Evolutionary conservation across 2,113 vertebrate species (phyloP).

Genomic region (Menidia beryllina): DNA sequence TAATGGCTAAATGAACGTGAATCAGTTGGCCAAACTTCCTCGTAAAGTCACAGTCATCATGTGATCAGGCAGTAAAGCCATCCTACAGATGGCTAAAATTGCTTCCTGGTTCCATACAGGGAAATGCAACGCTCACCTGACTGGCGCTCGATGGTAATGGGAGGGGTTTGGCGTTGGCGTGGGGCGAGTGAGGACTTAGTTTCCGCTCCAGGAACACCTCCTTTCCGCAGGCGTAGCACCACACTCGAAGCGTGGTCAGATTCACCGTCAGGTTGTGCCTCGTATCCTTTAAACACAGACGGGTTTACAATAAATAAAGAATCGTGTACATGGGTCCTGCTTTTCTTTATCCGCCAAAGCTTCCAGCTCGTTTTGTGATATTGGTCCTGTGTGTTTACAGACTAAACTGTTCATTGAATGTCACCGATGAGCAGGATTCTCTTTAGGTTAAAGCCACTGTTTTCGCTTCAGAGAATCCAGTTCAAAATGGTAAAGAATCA

Average conservation of each 20-base stretch:
- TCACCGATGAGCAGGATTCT: not conserved
- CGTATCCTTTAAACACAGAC: constrained; percentile 83
- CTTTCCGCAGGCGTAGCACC: constrained; percentile 98
- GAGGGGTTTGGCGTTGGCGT: constrained; percentile 80
- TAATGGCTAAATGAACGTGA: constrained; percentile 24
- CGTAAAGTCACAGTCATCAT: not conserved
- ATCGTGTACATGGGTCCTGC: too few relatives aligned
- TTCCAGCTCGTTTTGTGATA: too few relatives aligned
- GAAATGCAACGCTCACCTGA: constrained; percentile 81
- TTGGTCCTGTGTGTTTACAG: too few relatives aligned
- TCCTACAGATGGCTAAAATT: not conserved
- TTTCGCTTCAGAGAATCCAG: not conserved
- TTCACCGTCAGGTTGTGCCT: constrained; percentile 97
- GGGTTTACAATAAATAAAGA: too few relatives aligned
- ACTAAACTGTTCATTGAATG: not conserved
- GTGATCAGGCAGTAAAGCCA: not conserved
- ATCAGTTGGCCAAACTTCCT: constrained; percentile 12
- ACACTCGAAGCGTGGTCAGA: constrained; percentile 95
- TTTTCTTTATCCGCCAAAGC: too few relatives aligned
- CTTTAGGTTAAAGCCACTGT: not conserved
- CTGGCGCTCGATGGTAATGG: constrained; percentile 74
- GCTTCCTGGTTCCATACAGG: not conserved
- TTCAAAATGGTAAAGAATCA: not conserved
- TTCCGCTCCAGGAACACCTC: constrained; percentile 98
- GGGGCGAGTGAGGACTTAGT: constrained; percentile 84